phyloP scores from a whole-genome alignment of 2,113 vertebrate genomes.

The Actinemys pallida region DNA sequence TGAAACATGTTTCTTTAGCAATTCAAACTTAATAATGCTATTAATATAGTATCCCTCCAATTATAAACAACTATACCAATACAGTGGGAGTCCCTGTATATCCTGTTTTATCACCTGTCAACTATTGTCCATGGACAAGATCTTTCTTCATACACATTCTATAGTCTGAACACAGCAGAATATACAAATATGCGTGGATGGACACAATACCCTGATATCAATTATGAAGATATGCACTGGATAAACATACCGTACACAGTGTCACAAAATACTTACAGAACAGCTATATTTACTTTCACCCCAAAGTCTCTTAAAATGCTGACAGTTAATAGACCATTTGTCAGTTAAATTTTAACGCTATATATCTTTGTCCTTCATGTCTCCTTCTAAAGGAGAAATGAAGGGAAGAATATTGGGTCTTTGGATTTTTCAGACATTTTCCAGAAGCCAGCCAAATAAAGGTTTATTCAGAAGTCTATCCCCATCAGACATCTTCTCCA shows the following conservation, averaged over 20 bases:
- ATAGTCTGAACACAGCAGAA: slow-evolving; percentile 61
- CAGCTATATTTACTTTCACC: slow-evolving; percentile 71
- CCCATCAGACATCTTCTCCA: slow-evolving; percentile 51
- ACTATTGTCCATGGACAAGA: neutral
- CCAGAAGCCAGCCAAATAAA: slow-evolving; percentile 93
- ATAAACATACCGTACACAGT: slow-evolving; percentile 64
- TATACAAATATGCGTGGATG: slow-evolving; percentile 43
- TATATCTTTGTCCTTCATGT: slow-evolving; percentile 19
- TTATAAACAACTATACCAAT: neutral
- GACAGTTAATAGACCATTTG: slow-evolving; percentile 54
- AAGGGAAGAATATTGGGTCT: slow-evolving; percentile 25
- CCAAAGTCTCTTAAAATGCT: slow-evolving; percentile 60
- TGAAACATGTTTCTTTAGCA: neutral
- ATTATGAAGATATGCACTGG: slow-evolving; percentile 69
- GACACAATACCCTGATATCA: slow-evolving; percentile 45
- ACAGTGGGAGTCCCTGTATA: slow-evolving; percentile 17
- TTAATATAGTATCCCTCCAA: neutral
- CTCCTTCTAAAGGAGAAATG: slow-evolving; percentile 64
- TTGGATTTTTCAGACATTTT: slow-evolving; percentile 81
- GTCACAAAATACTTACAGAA: slow-evolving; percentile 72
- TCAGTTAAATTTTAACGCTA: slow-evolving; percentile 45
- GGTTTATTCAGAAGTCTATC: slow-evolving; percentile 72
- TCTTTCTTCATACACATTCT: slow-evolving; percentile 25
- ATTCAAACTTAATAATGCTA: neutral
- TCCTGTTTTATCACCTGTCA: slow-evolving; percentile 4